Evolutionary conservation across 2,797 vertebrate species (phyloP).

Genomic region (Ceyx erithaca): DNA sequence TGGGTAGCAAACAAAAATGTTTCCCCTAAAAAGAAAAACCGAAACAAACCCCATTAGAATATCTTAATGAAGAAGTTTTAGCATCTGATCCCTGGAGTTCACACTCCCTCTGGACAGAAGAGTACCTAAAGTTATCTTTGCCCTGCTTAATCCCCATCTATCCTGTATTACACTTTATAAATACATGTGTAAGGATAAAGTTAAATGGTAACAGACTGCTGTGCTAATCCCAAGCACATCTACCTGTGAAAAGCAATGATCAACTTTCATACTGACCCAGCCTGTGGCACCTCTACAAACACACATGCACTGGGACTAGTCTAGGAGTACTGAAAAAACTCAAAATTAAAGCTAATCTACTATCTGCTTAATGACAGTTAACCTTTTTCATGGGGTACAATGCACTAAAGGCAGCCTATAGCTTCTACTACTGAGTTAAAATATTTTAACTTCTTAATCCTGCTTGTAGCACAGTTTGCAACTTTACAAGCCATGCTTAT

Average conservation of each 20-base stretch:
- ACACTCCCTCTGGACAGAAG: neutral
- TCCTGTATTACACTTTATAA: neutral
- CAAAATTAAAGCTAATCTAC: neutral
- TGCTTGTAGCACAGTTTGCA: neutral
- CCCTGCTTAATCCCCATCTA: neutral
- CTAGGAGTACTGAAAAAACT: neutral
- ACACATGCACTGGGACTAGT: neutral
- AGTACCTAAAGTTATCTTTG: neutral
- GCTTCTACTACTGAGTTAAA: neutral
- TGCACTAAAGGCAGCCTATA: neutral
- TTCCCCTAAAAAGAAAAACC: neutral
- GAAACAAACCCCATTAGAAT: too few species aligned
- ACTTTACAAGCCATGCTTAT: constrained; percentile 40
- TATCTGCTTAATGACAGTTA: neutral
- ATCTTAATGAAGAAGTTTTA: neutral
- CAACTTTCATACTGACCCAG: neutral
- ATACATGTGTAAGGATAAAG: rapidly evolving
- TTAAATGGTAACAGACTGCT: too few species aligned
- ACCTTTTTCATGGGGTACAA: neutral
- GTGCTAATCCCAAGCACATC: too few species aligned
- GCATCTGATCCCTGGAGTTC: neutral
- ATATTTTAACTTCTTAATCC: constrained; percentile 9
- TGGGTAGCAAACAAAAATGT: neutral
- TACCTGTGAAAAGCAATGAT: rapidly evolving
- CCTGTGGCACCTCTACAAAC: neutral